These are phyloP conservation scores for Leucophenga montana DNA, from an alignment of 2,888 invertebrate species.

Conservation along the genomic window DNA sequence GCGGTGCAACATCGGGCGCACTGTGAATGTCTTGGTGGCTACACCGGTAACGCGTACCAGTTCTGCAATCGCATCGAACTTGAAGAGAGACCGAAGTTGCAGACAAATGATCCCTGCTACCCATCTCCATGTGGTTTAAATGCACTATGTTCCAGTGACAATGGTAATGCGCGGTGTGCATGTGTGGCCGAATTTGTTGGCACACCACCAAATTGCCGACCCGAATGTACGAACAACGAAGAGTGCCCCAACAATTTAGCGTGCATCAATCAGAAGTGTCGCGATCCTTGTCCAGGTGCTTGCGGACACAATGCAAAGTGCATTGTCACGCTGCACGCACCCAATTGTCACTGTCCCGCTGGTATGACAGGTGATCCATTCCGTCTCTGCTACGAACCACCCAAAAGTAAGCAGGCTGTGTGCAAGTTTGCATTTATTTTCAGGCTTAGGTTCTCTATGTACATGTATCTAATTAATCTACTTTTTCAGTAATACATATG, in stretches of 20 bases:
- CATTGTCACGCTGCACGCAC: conserved; percentile 83
- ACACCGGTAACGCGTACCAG: conserved; percentile 83
- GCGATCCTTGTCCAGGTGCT: conserved; percentile 84
- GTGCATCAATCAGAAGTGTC: conserved; percentile 82
- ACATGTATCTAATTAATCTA: not conserved
- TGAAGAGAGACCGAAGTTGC: conserved; percentile 35
- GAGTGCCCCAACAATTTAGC: conserved; percentile 81
- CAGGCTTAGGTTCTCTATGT: conserved; percentile 38
- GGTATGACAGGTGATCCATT: conserved; percentile 85
- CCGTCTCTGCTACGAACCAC: conserved; percentile 75
- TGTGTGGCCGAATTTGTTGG: conserved; percentile 82
- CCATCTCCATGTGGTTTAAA: conserved; percentile 87
- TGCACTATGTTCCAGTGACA: conserved; percentile 79
- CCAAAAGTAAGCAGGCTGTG: conserved; percentile 62
- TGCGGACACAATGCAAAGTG: conserved; percentile 85
- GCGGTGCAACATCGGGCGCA: conserved; percentile 86
- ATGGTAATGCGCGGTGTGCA: conserved; percentile 78
- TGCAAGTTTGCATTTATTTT: conserved; percentile 57
- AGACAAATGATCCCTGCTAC: conserved; percentile 77
- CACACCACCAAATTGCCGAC: conserved; percentile 81
- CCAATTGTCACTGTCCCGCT: conserved; percentile 81
- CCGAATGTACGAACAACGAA: conserved; percentile 81
- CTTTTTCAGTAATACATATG: conserved; percentile 54
- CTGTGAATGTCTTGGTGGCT: conserved; percentile 81
- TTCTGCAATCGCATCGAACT: conserved; percentile 74